Conservation (phyloP, 2,888 invertebrate genomes). For the Sesia apiformis region DNA sequence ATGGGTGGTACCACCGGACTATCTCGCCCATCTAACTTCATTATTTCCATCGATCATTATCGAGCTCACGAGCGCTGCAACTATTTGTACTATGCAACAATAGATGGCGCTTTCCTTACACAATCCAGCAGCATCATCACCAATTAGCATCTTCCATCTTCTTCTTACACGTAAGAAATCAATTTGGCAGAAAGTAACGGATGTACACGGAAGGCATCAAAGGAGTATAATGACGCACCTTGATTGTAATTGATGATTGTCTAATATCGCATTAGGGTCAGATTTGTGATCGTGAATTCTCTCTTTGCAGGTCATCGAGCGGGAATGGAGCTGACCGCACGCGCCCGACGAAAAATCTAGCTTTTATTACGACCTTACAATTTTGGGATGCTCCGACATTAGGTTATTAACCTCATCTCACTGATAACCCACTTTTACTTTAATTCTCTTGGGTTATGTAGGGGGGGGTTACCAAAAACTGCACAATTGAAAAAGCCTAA, state of each 20-base stretch:
- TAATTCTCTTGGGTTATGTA: no score
- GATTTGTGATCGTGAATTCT: conserved; percentile 52
- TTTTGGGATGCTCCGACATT: no score
- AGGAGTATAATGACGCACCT: conserved; percentile 42
- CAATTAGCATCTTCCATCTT: conserved; percentile 47
- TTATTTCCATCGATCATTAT: conserved; percentile 64
- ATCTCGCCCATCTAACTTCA: conserved; percentile 59
- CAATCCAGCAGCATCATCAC: conserved; percentile 65
- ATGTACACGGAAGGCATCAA: conserved; percentile 22
- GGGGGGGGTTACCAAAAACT: no score
- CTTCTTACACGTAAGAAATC: conserved; percentile 18
- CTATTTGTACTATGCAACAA: conserved; percentile 70
- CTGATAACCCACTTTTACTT: no score
- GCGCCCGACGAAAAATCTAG: neutral
- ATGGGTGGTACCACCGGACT: conserved; percentile 50
- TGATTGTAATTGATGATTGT: conserved; percentile 73
- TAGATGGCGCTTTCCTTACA: conserved; percentile 64
- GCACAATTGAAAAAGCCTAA: no score
- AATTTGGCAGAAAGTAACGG: conserved; percentile 23
- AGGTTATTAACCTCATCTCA: no score
- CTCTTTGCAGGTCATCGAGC: conserved; percentile 43
- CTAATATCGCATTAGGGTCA: conserved; percentile 53
- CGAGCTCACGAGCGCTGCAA: conserved; percentile 51
- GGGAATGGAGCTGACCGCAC: neutral
- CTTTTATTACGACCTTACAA: neutral